phyloP scores from a whole-genome alignment of 2,113 vertebrate genomes.

The Meles meles region DNA sequence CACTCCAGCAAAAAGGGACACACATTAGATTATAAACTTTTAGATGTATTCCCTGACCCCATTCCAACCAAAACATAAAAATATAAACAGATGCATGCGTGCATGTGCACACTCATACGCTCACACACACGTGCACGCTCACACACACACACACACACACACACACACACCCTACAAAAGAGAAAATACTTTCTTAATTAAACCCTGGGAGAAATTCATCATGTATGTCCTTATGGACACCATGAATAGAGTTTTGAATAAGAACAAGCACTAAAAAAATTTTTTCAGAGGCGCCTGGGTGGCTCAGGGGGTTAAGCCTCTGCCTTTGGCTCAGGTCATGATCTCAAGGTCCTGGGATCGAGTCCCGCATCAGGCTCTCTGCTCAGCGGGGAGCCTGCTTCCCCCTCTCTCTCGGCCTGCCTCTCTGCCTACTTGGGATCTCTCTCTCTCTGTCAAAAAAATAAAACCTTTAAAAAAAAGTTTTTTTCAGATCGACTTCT shows the following conservation, averaged over 20 bases:
- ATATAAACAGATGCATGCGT: background rate
- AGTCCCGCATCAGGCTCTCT: no score
- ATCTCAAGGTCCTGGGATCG: no score
- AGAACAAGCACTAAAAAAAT: background rate
- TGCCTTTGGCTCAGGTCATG: no score
- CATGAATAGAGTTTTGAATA: background rate
- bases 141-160: no score
- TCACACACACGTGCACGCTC: background rate
- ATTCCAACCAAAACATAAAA: background rate
- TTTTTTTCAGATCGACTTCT: background rate
- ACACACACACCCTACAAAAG: background rate
- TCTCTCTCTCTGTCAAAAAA: no score
- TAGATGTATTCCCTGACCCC: background rate
- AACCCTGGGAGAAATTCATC: background rate
- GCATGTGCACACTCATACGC: no score
- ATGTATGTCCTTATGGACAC: background rate
- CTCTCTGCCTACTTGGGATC: no score
- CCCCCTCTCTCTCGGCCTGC: no score
- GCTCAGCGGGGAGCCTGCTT: no score
- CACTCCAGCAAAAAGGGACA: background rate
- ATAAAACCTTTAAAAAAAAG: no score
- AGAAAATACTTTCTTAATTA: background rate
- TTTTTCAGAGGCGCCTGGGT: no score
- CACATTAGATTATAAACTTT: background rate
- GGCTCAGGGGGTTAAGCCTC: no score